Conservation (phyloP, 2,797 vertebrate species). For the Intellagama lesueurii region DNA sequence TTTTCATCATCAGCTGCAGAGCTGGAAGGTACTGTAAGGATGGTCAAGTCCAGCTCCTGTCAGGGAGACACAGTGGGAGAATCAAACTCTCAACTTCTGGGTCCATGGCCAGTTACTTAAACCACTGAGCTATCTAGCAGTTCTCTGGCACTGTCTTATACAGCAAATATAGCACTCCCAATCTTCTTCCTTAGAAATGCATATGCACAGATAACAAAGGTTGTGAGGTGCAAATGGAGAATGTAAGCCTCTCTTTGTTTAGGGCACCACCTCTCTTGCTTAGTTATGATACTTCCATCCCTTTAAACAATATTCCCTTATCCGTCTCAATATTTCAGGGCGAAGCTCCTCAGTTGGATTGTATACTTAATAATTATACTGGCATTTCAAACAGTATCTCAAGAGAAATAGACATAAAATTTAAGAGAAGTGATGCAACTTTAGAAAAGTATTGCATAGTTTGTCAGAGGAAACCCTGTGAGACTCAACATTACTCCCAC, state of each 20-base stretch:
- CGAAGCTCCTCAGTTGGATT: slow-evolving; percentile 53
- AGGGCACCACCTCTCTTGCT: neutral
- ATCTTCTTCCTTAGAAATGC: slow-evolving; percentile 24
- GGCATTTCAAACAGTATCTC: slow-evolving; percentile 54
- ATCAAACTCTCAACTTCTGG: too few species aligned
- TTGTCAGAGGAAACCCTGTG: slow-evolving; percentile 49
- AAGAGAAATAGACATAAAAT: slow-evolving; percentile 38
- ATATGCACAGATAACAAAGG: neutral
- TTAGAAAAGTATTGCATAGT: slow-evolving; percentile 50
- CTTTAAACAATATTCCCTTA: slow-evolving; percentile 59
- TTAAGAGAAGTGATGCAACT: slow-evolving; percentile 72
- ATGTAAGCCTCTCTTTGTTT: neutral
- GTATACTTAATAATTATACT: slow-evolving; percentile 43
- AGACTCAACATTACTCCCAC: neutral
- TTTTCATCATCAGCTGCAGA: neutral
- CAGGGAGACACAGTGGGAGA: too few species aligned
- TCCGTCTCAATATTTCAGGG: slow-evolving; percentile 69
- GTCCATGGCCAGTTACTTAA: too few species aligned
- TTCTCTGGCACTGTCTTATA: too few species aligned
- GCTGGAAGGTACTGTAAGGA: too few species aligned
- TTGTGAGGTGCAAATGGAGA: rapidly evolving
- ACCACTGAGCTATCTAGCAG: too few species aligned
- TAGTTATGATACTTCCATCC: slow-evolving; percentile 1
- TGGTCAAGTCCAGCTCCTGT: too few species aligned
- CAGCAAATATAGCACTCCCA: neutral